Base-by-base conservation (phyloP, 2,797 vertebrate species). In the Syngnathus rostellatus region DNA sequence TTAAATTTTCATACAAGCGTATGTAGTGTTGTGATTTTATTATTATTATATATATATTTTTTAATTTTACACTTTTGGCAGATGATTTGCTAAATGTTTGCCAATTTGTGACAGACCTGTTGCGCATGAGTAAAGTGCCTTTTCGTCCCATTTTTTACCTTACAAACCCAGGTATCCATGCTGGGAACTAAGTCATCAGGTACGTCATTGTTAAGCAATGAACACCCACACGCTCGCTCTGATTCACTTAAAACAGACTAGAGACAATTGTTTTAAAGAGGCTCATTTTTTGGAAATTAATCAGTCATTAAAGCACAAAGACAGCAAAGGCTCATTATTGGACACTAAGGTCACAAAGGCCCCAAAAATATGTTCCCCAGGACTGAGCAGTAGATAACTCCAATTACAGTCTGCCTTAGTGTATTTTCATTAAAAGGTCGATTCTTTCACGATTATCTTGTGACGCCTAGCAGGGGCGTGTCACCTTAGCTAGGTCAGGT, bases 401-500 rank as follows among this genome's bases (percentile, higher is more conserved):
- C 23, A 55, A 6, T 31, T 11, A 16, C 53, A 14, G 12, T 5
- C 5, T 25, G 5, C 6, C 14, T 5, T 31, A 2, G 25, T 1
- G 12, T 6, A 57, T 14, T 25, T 2, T 57, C 54, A 7, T 25
- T 16, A 37, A 31, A 57, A 16, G 23, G 23, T 14, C 6, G 6
- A n/a, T 14, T 31, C 6, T 37, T 17, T 37, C 5, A 57, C 54
- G 25, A 7, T 58, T 38, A 4, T 25, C 31, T 6, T 37, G 31
- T 17, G 31, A 37, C 23, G 2, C 11, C 53, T 6, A 31, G 11
- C 5, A 23, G 11, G 21, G 85, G 85, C 1, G 73, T 78, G 70
- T 81, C 72, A 19, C n/a, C 55, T 62, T n/a, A 14, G n/a, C 84
- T 11, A 55, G 53, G 23, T 80, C 82, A 87, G 84, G 84, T 87